Evolutionary conservation across 2,888 invertebrate genomes (phyloP).

Genomic region (Drosophila quasianomalipes): DNA sequence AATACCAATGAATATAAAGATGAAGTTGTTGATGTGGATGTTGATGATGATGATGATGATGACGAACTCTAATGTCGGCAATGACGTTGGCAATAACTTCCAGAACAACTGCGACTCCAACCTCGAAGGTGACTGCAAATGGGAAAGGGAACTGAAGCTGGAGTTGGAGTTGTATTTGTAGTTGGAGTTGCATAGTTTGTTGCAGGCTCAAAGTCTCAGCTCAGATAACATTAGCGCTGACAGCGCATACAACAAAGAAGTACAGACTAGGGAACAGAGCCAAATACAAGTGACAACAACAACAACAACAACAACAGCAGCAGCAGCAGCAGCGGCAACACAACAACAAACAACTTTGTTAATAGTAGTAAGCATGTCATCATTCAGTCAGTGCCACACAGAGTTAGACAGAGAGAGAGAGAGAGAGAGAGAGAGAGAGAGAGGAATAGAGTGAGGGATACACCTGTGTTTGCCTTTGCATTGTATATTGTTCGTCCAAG

Average conservation of each 20-base stretch:
- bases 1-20: slow-evolving; percentile 1
- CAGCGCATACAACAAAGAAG: slow-evolving; percentile 54
- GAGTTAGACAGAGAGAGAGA: not conserved
- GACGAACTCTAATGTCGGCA: slow-evolving; percentile 45
- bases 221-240: slow-evolving; percentile 73
- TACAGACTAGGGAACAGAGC: slow-evolving; percentile 16
- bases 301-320: not conserved
- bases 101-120: slow-evolving; percentile 21
- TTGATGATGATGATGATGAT: slow-evolving; percentile 2
- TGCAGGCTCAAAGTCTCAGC: slow-evolving; percentile 51
- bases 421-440: not conserved
- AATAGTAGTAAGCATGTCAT: slow-evolving; percentile 71
- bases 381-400: slow-evolving; percentile 43
- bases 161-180: not conserved
- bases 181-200: slow-evolving; percentile 18
- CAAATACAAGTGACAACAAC: slow-evolving; percentile 9
- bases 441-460: slow-evolving; percentile 3
- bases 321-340: not conserved
- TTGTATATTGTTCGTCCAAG: slow-evolving; percentile 15
- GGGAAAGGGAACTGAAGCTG: slow-evolving; percentile 8
- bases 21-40: not conserved
- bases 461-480: slow-evolving; percentile 60
- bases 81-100: slow-evolving; percentile 44
- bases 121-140: slow-evolving; percentile 29
- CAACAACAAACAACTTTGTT: slow-evolving; percentile 67